Conservation (phyloP, 1,140 invertebrate genomes). For the Nephila pilipes region DNA sequence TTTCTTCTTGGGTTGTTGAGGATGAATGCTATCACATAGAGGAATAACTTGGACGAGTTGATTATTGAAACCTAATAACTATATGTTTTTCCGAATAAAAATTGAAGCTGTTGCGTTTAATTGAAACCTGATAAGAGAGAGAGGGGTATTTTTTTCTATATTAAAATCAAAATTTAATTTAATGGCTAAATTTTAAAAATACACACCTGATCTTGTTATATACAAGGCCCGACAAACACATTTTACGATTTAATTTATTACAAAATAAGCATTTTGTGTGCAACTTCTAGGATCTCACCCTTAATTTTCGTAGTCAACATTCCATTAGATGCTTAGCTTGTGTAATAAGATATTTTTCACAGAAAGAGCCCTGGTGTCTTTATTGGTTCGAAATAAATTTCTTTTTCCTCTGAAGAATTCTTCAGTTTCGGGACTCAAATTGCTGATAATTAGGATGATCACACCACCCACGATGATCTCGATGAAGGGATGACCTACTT, state of each 20-base stretch:
- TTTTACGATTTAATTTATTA: not conserved
- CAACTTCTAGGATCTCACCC: not conserved
- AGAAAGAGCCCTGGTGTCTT: not conserved
- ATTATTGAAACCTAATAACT: too few relatives aligned
- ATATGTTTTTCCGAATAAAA: too few relatives aligned
- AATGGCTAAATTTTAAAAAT: not conserved
- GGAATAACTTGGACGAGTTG: too few relatives aligned
- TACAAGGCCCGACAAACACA: not conserved
- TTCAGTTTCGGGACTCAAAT: slow-evolving; percentile 17
- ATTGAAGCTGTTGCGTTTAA: too few relatives aligned
- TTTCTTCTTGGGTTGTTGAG: too few relatives aligned
- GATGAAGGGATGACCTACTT: slow-evolving; percentile 17
- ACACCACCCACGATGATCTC: not conserved
- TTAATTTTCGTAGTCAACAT: not conserved
- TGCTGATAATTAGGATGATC: slow-evolving; percentile 5
- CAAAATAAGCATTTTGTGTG: not conserved
- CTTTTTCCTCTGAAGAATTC: not conserved
- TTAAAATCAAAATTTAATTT: too few relatives aligned
- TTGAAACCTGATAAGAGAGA: too few relatives aligned
- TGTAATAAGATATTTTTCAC: not conserved
- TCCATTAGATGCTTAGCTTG: not conserved
- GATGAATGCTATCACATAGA: too few relatives aligned
- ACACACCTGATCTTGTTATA: not conserved
- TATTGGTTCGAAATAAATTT: not conserved
- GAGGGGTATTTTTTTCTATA: too few relatives aligned